A percentile compares a stretch with the other conserved stretches of the same genome.
phyloP scores from a whole-genome alignment of 2,888 invertebrate genomes.

The Uloborus plumipes region DNA sequence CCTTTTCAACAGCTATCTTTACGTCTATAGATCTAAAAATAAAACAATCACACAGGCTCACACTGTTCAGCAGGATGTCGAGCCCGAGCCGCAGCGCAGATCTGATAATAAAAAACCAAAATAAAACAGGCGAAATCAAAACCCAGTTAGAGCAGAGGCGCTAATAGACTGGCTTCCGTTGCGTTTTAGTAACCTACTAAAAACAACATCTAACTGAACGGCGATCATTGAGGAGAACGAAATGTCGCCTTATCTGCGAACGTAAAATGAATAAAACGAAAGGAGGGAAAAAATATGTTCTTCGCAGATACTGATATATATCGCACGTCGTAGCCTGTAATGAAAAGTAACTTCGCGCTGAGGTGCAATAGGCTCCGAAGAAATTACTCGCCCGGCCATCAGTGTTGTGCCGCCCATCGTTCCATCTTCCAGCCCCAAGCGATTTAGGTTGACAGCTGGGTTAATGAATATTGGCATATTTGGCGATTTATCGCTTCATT shows the following conservation, averaged over 20 bases:
- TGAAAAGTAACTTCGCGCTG: slow-evolving; percentile 2
- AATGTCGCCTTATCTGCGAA: slow-evolving; percentile 12
- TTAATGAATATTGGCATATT: slow-evolving; percentile 38
- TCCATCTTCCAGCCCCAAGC: slow-evolving; percentile 28
- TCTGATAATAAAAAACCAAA: too few species aligned
- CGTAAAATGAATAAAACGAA: background rate
- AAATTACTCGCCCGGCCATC: slow-evolving; percentile 23
- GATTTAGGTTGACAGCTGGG: slow-evolving; percentile 32
- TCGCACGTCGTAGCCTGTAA: background rate
- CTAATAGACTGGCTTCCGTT: slow-evolving; percentile 18
- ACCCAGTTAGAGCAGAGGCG: too few species aligned
- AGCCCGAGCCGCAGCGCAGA: too few species aligned
- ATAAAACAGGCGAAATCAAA: too few species aligned
- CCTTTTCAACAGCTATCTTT: background rate
- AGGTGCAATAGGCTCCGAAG: slow-evolving; percentile 1
- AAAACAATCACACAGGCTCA: background rate
- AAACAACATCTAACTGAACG: background rate
- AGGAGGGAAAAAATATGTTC: slow-evolving; percentile 1
- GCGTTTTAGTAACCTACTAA: slow-evolving; percentile 18
- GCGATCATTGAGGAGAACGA: background rate
- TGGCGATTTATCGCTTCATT: slow-evolving; percentile 47
- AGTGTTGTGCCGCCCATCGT: slow-evolving; percentile 27
- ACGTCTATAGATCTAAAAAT: background rate
- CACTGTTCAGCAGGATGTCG: too few species aligned
- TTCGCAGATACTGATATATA: background rate